phyloP scores from a whole-genome alignment of 2,888 invertebrate species.

The Athalia cordata region DNA sequence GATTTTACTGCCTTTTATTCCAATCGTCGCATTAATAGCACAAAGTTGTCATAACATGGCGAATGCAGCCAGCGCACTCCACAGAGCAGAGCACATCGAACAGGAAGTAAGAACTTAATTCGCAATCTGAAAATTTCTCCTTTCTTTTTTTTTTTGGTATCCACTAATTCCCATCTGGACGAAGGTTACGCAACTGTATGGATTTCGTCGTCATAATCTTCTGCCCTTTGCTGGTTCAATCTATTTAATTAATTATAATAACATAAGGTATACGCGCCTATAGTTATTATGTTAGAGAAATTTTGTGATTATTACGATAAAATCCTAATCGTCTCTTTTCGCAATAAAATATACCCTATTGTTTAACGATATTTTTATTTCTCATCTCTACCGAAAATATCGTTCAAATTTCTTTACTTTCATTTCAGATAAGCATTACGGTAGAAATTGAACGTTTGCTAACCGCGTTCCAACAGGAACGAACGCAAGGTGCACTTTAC shows the following conservation, averaged over 20 bases:
- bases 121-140: neutral
- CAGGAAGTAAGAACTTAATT: slow-evolving; percentile 70
- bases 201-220: no score
- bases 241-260: no score
- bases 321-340: no score
- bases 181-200: no score
- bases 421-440: slow-evolving; percentile 72
- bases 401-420: slow-evolving; percentile 18
- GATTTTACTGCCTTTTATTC: slow-evolving; percentile 77
- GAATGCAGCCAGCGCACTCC: slow-evolving; percentile 73
- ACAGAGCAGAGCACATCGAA: slow-evolving; percentile 74
- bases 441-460: slow-evolving; percentile 74
- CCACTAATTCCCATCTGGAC: neutral
- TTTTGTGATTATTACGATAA: no score
- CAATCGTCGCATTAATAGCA: slow-evolving; percentile 76
- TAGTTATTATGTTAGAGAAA: no score
- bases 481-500: slow-evolving; percentile 68
- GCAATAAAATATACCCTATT: neutral
- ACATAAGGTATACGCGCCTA: no score
- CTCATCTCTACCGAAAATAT: neutral
- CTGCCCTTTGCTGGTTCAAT: no score
- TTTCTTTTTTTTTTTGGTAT: neutral
- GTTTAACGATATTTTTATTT: neutral
- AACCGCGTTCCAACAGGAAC: slow-evolving; percentile 74
- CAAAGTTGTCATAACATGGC: slow-evolving; percentile 77